Evolutionary conservation across 2,888 invertebrate species (phyloP), one percentile per base, ranked within the genome.

Genomic region (Bruchidius siliquastri): DNA sequence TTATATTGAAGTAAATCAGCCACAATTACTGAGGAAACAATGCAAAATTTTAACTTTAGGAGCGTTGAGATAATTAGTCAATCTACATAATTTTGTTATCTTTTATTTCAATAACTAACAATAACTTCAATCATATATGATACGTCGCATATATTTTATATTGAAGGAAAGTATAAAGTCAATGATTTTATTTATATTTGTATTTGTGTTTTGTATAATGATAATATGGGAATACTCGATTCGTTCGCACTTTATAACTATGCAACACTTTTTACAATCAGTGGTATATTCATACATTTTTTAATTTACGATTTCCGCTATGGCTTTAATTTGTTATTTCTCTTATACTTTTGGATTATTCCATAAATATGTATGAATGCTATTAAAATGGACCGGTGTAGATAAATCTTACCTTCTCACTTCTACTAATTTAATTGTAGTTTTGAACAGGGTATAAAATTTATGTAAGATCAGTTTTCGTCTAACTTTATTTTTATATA

Each of bases 121-220:
- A n/a, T n/a, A n/a, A n/a, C n/a, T n/a, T n/a, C n/a, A n/a, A n/a
- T n/a, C n/a, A n/a, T n/a, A n/a, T n/a, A n/a, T 26, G 26, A 26
- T 26, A 8, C 8, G 8, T 26, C n/a, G 8, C 8, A 26, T 2
- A 26, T 26, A 26, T 26, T 26, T 26, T 26, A 26, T 26, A 8
- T 26, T 26, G 26, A 8, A 2, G 26, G 8, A 26, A 68, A 22
- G 74, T 76, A 76, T 76, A 49, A 76, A 76, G 76, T 76, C 74
- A 74, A 74, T 76, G 76, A 73, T 76, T 74, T 74, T 75, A 74
- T 67, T 70, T 30, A 70, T 22, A 73, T 70, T 67, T 69, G 3
- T n/a, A 67, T 67, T 20, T 66, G 21, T 26, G 71, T 70, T 20
- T 73, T 70, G 66, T 67, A 72, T 20, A 68, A 21, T 72, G 6